A percentile compares a stretch with the other conserved stretches of the same genome.
These are phyloP conservation scores for Tachysurus vachellii DNA, from an alignment of 2,113 vertebrate genomes.

Conservation along the genomic window DNA sequence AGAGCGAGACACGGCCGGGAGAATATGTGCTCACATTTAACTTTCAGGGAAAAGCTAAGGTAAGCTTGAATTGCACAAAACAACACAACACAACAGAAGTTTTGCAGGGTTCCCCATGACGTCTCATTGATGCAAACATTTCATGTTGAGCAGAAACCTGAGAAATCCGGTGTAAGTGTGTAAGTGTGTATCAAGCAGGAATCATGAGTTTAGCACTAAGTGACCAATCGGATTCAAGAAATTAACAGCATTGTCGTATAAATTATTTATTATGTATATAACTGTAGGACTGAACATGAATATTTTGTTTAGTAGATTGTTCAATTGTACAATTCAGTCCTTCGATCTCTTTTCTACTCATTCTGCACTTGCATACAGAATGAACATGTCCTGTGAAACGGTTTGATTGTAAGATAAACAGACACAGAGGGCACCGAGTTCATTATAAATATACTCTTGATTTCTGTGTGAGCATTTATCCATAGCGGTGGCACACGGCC, in stretches of 20 bases:
- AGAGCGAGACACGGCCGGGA: constrained; percentile 91
- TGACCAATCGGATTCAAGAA: constrained; percentile 1
- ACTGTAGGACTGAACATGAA: neutral
- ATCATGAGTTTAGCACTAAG: neutral
- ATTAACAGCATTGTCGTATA: neutral
- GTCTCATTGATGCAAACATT: neutral
- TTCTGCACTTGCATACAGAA: neutral
- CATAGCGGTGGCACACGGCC: neutral
- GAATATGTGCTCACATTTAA: constrained; percentile 99
- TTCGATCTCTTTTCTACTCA: neutral
- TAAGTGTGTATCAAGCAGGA: neutral
- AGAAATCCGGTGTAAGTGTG: neutral
- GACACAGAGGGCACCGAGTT: neutral
- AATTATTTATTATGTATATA: neutral
- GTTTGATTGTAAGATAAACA: neutral
- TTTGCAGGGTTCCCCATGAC: neutral
- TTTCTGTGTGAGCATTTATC: constrained; percentile 20
- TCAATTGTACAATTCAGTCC: neutral
- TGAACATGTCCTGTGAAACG: neutral
- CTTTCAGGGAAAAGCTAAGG: constrained; percentile 99
- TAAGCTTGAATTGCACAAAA: constrained; percentile 52
- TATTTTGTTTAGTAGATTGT: too few species aligned
- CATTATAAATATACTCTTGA: neutral
- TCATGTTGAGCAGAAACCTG: neutral
- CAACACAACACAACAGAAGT: neutral